Evolutionary conservation across 2,797 vertebrate genomes (phyloP), one percentile per base, ranked within the genome.

Genomic region (Sus cebifrons): DNA sequence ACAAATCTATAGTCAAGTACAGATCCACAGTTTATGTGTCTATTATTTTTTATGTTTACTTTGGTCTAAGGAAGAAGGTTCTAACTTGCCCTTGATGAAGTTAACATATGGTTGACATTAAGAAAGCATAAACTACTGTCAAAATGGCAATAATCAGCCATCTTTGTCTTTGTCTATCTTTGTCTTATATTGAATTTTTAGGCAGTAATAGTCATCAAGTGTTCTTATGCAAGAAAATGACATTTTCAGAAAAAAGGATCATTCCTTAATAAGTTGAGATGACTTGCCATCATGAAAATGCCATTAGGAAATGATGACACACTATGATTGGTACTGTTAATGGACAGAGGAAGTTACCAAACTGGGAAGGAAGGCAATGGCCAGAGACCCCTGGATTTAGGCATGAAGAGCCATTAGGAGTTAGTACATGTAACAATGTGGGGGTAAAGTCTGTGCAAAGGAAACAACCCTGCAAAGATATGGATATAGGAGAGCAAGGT

Each of bases 281-380:
- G 27, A 65, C n/a, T 89, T 83, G n/a, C 18, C 25, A 32, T 84
- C 29, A 73, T 84, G 84, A 92, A 94, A 94, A 75, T 68, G 27
- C 21, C 40, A 58, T 73, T 70, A 70, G 36, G 11, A 81, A 96
- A 58, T 8, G 20, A 40, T 77, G 20, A 74, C 13, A 68, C 8
- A 56, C 15, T n/a, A n/a, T 74, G 54, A 68, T 67, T 79, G 58
- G 15, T 64, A 5, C 17, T 71, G 14, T 29, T 32, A 40, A 62
- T 82, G 27, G 32, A 29, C 3, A 18, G 16, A 86, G 29, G 14
- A 92, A 36, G 25, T 93, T 68, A 54, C 2, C 20, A 70, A 83
- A 23, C 4, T 36, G 5, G 29, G 7, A 14, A 86, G 10, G 15
- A 86, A 91, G 27, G 6, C 15, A 27, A 23, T 4, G 3, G 5